These are phyloP conservation scores for Protobothrops flavoviridis DNA, from an alignment of 2,113 vertebrate genomes.

Conservation along the genomic window DNA sequence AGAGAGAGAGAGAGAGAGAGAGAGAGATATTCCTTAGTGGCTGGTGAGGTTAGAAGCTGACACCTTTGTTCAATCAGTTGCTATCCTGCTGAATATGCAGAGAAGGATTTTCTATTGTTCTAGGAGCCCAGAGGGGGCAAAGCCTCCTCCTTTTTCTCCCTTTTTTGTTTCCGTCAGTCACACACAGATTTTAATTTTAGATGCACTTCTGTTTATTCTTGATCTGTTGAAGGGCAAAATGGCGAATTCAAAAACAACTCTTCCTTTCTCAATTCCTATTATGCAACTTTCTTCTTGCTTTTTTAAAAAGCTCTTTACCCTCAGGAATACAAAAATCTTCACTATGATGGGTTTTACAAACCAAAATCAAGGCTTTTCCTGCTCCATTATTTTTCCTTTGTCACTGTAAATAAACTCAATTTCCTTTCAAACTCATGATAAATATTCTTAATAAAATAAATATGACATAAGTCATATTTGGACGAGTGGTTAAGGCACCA, in stretches of 20 bases:
- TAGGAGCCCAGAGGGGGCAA: not conserved
- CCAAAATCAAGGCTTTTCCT: not conserved
- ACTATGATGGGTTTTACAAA: not conserved
- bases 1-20: too few species aligned
- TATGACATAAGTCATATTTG: not conserved
- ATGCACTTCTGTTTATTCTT: not conserved
- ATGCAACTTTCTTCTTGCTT: not conserved
- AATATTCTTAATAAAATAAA: not conserved
- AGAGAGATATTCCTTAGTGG: not conserved
- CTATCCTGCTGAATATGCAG: not conserved
- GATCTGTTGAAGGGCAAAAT: not conserved
- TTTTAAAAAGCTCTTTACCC: not conserved
- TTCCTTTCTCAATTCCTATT: not conserved
- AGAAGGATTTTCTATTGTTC: not conserved
- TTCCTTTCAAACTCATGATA: not conserved
- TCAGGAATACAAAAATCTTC: not conserved
- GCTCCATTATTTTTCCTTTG: not conserved
- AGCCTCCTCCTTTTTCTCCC: not conserved
- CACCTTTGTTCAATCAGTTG: not conserved
- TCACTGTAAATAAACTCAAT: not conserved
- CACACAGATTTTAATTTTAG: not conserved
- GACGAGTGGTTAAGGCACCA: not conserved
- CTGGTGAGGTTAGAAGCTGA: not conserved
- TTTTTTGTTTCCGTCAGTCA: not conserved
- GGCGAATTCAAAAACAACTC: not conserved